Conservation (phyloP, 2,797 vertebrate species). For the Scyliorhinus canicula region DNA sequence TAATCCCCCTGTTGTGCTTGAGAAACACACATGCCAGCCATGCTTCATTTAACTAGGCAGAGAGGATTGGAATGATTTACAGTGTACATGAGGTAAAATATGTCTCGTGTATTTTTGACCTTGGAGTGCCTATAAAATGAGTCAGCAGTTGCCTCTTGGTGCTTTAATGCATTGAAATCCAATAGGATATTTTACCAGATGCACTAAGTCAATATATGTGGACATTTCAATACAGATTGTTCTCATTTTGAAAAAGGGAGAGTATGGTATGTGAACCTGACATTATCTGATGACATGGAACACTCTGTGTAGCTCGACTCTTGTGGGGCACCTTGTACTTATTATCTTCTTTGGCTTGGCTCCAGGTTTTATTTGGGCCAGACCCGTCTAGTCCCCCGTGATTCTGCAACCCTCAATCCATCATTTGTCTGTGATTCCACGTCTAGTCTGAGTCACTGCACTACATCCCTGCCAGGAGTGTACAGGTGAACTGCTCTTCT, state of each 20-base stretch:
- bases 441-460: background rate
- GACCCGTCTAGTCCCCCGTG: background rate
- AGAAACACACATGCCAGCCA: background rate
- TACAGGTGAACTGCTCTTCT: background rate
- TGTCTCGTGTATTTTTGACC: background rate
- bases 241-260: background rate
- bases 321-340: background rate
- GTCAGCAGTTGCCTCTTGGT: background rate
- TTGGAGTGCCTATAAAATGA: background rate
- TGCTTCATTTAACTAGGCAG: constrained; percentile 12
- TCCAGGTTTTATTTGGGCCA: background rate
- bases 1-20: background rate
- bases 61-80: background rate
- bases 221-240: constrained; percentile 2
- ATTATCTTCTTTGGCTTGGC: constrained; percentile 14
- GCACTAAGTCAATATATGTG: background rate
- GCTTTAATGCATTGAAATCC: background rate
- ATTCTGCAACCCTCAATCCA: background rate
- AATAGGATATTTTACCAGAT: background rate
- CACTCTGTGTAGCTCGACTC: background rate
- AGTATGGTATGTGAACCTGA: background rate
- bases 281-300: constrained; percentile 9
- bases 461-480: background rate
- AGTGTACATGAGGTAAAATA: background rate
- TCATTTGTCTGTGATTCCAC: background rate